phyloP scores from a whole-genome alignment of 2,888 invertebrate genomes.

The Ornithoptera priamus region DNA sequence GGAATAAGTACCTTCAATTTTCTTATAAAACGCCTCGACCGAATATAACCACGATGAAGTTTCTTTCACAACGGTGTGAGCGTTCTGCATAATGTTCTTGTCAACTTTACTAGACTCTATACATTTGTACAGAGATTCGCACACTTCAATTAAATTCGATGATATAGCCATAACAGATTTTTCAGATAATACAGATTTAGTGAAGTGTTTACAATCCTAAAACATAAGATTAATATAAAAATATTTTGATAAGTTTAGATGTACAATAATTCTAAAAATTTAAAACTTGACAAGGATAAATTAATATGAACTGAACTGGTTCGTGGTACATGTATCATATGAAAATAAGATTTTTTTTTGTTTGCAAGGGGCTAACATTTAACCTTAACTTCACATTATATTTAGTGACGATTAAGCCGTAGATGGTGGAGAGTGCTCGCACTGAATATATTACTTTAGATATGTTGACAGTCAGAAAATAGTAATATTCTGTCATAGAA shows the following conservation, averaged over 20 bases:
- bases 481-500: too few relatives aligned
- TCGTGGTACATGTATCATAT: too few relatives aligned
- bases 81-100: conserved; percentile 41
- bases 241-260: background rate
- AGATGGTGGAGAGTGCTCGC: too few relatives aligned
- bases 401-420: too few relatives aligned
- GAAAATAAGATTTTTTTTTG: too few relatives aligned
- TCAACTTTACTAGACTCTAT: conserved; percentile 39
- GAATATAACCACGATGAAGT: conserved; percentile 77
- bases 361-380: too few relatives aligned
- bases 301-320: too few relatives aligned
- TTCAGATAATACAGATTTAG: conserved; percentile 62
- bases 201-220: conserved; percentile 74
- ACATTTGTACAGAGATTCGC: conserved; percentile 45
- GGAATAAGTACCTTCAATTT: conserved; percentile 77
- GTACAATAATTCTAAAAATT: background rate
- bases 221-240: conserved; percentile 30
- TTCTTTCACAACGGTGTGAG: conserved; percentile 61
- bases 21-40: conserved; percentile 76
- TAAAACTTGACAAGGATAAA: too few relatives aligned
- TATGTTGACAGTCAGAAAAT: too few relatives aligned
- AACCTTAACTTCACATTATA: too few relatives aligned
- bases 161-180: conserved; percentile 52
- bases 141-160: conserved; percentile 44
- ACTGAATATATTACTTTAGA: too few relatives aligned